These are phyloP conservation scores for Heliconius ethilla DNA, from an alignment of 2,888 invertebrate species.

Conservation along the genomic window DNA sequence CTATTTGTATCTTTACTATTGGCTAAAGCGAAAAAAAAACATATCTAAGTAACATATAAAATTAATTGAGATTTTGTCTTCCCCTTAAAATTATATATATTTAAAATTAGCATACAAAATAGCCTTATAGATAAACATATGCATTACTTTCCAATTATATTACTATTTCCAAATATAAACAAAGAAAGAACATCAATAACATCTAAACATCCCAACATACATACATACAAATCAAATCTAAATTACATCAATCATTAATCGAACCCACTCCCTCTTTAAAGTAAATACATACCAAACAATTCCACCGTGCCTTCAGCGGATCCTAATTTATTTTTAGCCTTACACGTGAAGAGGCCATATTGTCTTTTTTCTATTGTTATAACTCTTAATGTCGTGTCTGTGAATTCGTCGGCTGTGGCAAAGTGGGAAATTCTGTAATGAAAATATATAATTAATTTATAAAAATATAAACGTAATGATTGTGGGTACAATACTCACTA, in stretches of 20 bases:
- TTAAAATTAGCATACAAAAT: no score
- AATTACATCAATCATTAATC: not conserved
- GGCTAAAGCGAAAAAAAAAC: no score
- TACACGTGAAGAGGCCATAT: slow-evolving; percentile 92
- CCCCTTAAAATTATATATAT: no score
- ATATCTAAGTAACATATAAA: no score
- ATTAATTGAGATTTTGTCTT: no score
- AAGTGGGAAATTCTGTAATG: slow-evolving; percentile 90
- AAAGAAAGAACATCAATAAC: no score
- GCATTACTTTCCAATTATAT: no score
- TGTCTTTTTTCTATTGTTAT: slow-evolving; percentile 95
- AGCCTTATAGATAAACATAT: no score
- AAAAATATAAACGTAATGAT: not conserved
- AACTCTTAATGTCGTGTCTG: slow-evolving; percentile 93
- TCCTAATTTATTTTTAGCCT: slow-evolving; percentile 94
- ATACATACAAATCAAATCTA: not conserved
- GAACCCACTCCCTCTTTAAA: no score
- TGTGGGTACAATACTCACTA: no score
- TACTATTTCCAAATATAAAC: no score
- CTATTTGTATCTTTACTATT: no score
- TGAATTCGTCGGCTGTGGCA: slow-evolving; percentile 95
- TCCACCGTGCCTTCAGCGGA: slow-evolving; percentile 90
- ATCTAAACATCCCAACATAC: not conserved
- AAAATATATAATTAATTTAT: not conserved
- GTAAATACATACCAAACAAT: slow-evolving; percentile 85